phyloP scores from a whole-genome alignment of 1,140 invertebrate species.

The Schlechtendalia chinensis region DNA sequence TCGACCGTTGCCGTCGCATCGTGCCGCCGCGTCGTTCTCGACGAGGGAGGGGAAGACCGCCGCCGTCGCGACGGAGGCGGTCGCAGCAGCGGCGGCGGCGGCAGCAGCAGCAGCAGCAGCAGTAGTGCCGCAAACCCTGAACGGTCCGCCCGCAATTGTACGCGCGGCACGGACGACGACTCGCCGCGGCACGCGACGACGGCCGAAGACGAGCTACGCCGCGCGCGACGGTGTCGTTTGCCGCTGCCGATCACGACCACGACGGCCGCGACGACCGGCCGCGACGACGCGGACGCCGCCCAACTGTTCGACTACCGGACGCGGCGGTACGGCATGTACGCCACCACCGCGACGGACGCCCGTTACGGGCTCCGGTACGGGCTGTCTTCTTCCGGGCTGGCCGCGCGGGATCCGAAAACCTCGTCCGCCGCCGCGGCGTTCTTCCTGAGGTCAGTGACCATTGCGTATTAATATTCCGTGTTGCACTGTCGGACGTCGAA shows the following conservation, averaged over 20 bases:
- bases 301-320: not conserved
- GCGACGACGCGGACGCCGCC: not conserved
- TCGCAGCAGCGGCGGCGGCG: not conserved
- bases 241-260: not conserved
- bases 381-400: not conserved
- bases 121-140: conserved; percentile 32
- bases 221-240: not conserved
- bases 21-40: not conserved
- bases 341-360: conserved; percentile 19
- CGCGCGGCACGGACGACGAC: conserved; percentile 3
- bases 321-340: conserved; percentile 37
- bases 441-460: conserved; percentile 34
- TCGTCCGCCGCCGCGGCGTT: conserved; percentile 39
- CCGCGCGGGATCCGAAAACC: conserved; percentile 21
- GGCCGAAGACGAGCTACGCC: not conserved
- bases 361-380: conserved; percentile 39
- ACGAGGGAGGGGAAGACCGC: conserved; percentile 23
- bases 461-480: no score
- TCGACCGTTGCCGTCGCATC: not conserved
- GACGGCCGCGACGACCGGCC: no score
- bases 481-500: no score
- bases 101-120: conserved; percentile 1
- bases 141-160: conserved; percentile 20
- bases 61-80: conserved; percentile 28
- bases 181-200: not conserved